These are phyloP conservation scores for Labeo catla DNA, from an alignment of 2,113 vertebrate genomes.

Conservation along the genomic window DNA sequence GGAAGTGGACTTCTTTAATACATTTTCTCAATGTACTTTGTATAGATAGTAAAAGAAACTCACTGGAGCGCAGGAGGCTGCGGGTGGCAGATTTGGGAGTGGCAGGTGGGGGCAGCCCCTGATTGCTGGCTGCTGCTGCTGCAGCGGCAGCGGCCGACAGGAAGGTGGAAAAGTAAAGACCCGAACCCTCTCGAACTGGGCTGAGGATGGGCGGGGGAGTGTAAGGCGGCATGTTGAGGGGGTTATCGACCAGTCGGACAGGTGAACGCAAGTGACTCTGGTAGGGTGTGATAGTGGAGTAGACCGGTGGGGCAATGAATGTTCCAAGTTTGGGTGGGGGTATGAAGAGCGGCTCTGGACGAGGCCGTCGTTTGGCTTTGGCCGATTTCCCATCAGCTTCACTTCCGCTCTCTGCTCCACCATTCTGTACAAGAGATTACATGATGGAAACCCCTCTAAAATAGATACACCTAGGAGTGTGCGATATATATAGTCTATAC, in stretches of 20 bases:
- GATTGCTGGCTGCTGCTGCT: constrained; percentile 69
- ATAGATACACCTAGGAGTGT: too few relatives aligned
- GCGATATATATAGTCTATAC: too few relatives aligned
- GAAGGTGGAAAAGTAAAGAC: constrained; percentile 97
- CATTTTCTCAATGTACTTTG: neutral
- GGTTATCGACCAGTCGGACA: constrained; percentile 87
- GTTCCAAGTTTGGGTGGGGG: constrained; percentile 90
- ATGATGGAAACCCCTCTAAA: neutral
- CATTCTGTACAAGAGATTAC: constrained; percentile 67
- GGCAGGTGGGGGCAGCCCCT: constrained; percentile 83
- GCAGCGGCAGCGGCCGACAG: constrained; percentile 78
- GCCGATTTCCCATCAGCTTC: constrained; percentile 82
- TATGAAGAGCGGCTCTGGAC: constrained; percentile 96
- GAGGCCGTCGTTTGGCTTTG: constrained; percentile 90
- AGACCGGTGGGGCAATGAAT: constrained; percentile 90
- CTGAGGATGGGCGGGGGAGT: constrained; percentile 97
- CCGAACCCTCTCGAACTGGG: constrained; percentile 94
- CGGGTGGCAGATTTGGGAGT: constrained; percentile 94
- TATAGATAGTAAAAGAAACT: constrained; percentile 66
- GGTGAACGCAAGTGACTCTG: constrained; percentile 98
- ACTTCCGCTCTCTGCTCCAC: constrained; percentile 71
- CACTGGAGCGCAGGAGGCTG: constrained; percentile 93
- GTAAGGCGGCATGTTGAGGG: constrained; percentile 91
- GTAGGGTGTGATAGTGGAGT: constrained; percentile 93
- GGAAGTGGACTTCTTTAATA: neutral